Evolutionary conservation across 2,888 invertebrate species (phyloP), one percentile per base, ranked within the genome.

Genomic region (Sarcophaga rosellei): DNA sequence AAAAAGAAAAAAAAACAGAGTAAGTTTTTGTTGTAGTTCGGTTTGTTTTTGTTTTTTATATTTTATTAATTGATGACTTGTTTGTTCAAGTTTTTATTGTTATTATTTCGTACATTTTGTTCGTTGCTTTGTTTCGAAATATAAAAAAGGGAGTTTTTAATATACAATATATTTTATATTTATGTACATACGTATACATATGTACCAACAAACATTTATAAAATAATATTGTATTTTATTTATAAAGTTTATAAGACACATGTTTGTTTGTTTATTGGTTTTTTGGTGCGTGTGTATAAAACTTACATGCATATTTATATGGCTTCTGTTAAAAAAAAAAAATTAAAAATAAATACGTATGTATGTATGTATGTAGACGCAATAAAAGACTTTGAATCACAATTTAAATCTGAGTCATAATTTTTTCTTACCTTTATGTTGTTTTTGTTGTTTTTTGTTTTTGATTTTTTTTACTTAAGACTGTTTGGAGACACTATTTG

Each of bases 101-200:
- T 76, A 44, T 74, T 62, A 53, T 53, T 53, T 53, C 53, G 53
- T 4, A 53, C 11, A 61, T 6, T 61, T 61, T 2, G 61, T 75
- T 69, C 5, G 61, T 77, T 79, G 79, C 65, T 79, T 84, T 84
- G 84, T 75, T 78, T 84, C 69, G 61, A 84, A 83, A 77, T 35
- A 78, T 17, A 53, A 53, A 53, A 78, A 81, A 86, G 86, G 86
- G 84, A 86, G 83, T 86, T 81, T 83, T 81, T 59, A 62, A 70
- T 76, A 70, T 63, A 76, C 63, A 76, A 57, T 65, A 63, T 63
- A 57, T 35, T n/a, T 21, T 12, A 6, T 44, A 45, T 44, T n/a
- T 66, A 45, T 65, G 8, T 44, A 57, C 20, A 35, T 15, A 47
- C n/a, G 11, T 25, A 72, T 66, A 63, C 65, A 44, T 66, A 35